Evolutionary conservation across 2,797 vertebrate species (phyloP), one percentile per base, ranked within the genome.

Genomic region (Eutrigla gurnardus): DNA sequence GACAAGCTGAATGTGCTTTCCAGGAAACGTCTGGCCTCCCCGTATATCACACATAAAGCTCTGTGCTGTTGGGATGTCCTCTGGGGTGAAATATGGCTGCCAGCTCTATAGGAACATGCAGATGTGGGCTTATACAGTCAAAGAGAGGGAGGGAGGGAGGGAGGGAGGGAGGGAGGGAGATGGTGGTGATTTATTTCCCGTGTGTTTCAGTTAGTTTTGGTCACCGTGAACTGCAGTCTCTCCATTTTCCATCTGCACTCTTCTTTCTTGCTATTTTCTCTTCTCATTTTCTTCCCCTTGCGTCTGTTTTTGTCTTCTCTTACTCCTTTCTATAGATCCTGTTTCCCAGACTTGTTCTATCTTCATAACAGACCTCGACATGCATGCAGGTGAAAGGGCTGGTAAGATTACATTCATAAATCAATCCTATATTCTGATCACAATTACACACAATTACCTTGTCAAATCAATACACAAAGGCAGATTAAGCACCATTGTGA

Each of bases 131-230:
- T 85, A 84, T 59, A 63, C 50, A 45, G 73, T 74, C 7, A 47
- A 79, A 67, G 71, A 73, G 60, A 76, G 73, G 70, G 55, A 70
- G 59, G 6, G 17, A 70, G 71, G 74, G 61, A 75, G 72, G 70
- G 53, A 69, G 60, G 47, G 63, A 54, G 61, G 35, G 81, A 65
- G 69, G 42, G 55, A 81, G 72, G 45, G 75, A 83, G 81, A 78
- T 60, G 82, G 82, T 25, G 64, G 8, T 92, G 86, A 93, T 93
- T 90, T 93, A 93, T 93, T 92, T 93, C 84, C 89, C 77, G 80
- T 79, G 84, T 90, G 89, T 90, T 95, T 91, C 75, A 69, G 87
- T 90, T 91, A 82, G 85, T 84, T 86, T 86, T 84, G 83, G 86
- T 90, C 68, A 6, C 86, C 62, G 84, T 87, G 86, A 93, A 86